phyloP scores from a whole-genome alignment of 2,888 invertebrate genomes.

The Aspidiotus rigidus region DNA sequence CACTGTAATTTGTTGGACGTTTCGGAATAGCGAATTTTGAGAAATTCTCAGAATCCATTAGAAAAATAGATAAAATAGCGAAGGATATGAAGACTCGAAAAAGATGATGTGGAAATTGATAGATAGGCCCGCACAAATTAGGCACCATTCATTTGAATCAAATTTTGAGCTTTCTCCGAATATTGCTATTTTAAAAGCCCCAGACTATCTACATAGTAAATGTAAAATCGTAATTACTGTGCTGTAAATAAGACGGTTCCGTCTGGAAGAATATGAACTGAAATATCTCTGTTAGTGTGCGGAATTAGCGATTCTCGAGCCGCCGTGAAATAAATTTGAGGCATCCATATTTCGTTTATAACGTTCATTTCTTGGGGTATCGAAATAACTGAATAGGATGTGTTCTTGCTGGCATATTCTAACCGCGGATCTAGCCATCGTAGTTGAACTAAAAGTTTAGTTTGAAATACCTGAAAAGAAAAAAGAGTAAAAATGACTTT shows the following conservation, averaged over 20 bases:
- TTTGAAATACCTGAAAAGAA: constrained; percentile 59
- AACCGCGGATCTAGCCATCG: constrained; percentile 68
- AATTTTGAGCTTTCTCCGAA: constrained; percentile 41
- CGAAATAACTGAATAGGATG: constrained; percentile 53
- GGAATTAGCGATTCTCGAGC: constrained; percentile 61
- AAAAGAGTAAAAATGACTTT: too few species aligned
- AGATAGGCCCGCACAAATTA: too few species aligned
- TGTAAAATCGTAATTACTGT: too few species aligned
- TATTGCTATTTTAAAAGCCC: too few species aligned
- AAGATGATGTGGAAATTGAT: too few species aligned
- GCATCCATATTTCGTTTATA: constrained; percentile 67
- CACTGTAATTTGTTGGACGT: too few species aligned
- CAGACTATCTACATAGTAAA: too few species aligned
- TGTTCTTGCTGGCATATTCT: constrained; percentile 52
- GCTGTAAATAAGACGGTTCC: constrained; percentile 70
- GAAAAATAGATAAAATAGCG: too few species aligned
- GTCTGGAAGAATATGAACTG: constrained; percentile 65
- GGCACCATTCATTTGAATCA: too few species aligned
- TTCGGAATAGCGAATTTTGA: too few species aligned
- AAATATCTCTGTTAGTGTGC: constrained; percentile 49
- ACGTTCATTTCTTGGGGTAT: constrained; percentile 55
- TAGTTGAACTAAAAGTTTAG: constrained; percentile 68
- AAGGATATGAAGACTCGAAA: too few species aligned
- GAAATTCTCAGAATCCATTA: too few species aligned
- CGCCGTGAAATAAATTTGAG: constrained; percentile 69